Evolutionary conservation across 1,140 invertebrate genomes (phyloP).

Genomic region (Hesperophylax magnus): DNA sequence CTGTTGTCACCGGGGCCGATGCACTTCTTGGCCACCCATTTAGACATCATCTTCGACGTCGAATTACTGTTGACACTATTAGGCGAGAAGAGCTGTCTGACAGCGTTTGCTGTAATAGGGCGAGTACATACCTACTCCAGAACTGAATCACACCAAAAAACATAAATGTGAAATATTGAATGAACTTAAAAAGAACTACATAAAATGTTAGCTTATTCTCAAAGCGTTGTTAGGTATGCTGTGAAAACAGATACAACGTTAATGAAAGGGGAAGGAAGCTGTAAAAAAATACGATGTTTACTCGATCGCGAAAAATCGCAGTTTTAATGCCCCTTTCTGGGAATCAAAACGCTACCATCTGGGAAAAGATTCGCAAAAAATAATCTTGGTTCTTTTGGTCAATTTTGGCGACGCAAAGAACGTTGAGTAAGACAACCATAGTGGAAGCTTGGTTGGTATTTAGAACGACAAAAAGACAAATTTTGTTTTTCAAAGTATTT

Average conservation of each 20-base stretch:
- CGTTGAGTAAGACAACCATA: background rate
- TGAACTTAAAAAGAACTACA: too few species aligned
- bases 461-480: constrained; percentile 17
- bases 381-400: too few species aligned
- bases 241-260: too few species aligned
- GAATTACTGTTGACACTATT: background rate
- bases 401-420: background rate
- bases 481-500: background rate
- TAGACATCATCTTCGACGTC: background rate
- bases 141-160: too few species aligned
- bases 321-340: background rate
- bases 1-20: background rate
- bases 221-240: too few species aligned
- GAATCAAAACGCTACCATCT: constrained; percentile 2
- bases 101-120: too few species aligned
- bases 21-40: background rate
- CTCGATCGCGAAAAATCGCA: constrained; percentile 16
- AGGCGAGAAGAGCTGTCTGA: too few species aligned
- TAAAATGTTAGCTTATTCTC: too few species aligned
- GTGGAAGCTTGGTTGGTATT: constrained; percentile 1
- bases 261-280: background rate
- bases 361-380: background rate
- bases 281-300: constrained; percentile 28
- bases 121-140: too few species aligned
- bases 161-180: too few species aligned